Conservation (phyloP, 2,113 vertebrate genomes). For the Egretta garzetta region DNA sequence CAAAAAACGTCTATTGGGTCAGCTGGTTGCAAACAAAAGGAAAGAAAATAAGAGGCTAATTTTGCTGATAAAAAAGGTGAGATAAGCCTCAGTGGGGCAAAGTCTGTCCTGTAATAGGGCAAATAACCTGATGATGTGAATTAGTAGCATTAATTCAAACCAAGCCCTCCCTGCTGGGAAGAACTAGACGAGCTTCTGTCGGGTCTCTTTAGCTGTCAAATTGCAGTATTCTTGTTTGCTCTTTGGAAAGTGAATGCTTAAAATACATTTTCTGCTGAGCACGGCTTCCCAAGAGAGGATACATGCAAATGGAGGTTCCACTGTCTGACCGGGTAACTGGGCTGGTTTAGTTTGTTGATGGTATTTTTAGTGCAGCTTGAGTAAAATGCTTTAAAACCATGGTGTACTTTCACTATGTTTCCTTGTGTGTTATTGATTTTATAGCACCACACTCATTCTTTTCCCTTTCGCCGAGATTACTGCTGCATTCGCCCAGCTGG, state of each 20-base stretch:
- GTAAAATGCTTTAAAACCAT: neutral
- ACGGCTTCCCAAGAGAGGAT: neutral
- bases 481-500: neutral
- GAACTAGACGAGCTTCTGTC: neutral
- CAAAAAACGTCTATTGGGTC: neutral
- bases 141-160: neutral
- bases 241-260: neutral
- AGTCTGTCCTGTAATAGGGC: neutral
- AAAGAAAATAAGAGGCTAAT: neutral
- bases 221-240: neutral
- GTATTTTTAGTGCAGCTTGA: neutral
- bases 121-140: neutral
- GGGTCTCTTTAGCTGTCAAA: neutral
- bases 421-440: neutral
- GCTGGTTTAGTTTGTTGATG: neutral
- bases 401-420: neutral
- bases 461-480: neutral
- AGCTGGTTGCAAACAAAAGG: neutral
- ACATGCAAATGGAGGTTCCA: neutral
- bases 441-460: neutral
- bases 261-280: neutral
- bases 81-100: neutral
- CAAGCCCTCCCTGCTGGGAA: neutral
- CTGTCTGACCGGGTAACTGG: neutral
- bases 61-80: neutral